Percentiles rank a stretch among this genome's conserved stretches.
Evolutionary conservation across 2,797 vertebrate species (phyloP).

Genomic region (Cossypha niveicapilla): DNA sequence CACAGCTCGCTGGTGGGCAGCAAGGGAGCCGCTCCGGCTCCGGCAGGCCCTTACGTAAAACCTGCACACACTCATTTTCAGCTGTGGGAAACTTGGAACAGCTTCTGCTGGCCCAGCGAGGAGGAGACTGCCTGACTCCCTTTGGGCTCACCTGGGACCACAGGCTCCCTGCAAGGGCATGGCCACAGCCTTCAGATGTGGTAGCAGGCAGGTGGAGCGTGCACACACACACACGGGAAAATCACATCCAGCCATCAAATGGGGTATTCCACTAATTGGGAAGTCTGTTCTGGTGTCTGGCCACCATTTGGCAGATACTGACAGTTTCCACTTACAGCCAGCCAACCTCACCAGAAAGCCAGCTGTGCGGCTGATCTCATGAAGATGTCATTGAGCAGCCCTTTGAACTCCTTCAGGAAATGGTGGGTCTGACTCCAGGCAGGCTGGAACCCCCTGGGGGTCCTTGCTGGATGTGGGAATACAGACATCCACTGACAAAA

Average conservation of each 20-base stretch:
- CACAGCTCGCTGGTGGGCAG: constrained; percentile 41
- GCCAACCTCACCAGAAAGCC: constrained; percentile 1
- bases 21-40: background rate
- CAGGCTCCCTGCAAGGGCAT: background rate
- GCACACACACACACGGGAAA: background rate
- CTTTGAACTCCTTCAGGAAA: background rate
- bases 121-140: background rate
- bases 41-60: background rate
- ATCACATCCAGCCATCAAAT: constrained; percentile 11
- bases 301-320: constrained; percentile 65
- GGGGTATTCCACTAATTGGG: constrained; percentile 66
- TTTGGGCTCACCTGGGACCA: background rate
- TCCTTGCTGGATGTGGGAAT: background rate
- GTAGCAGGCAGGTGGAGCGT: background rate
- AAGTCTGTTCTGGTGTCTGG: constrained; percentile 68
- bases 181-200: background rate
- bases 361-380: background rate
- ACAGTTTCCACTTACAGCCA: constrained; percentile 20
- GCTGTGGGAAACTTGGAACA: background rate
- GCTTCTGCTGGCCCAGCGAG: background rate
- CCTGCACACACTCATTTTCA: background rate
- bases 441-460: background rate
- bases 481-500: background rate
- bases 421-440: background rate
- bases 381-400: constrained; percentile 7